Base-by-base conservation (phyloP, 2,797 vertebrate species). In the Calcarius lapponicus region DNA sequence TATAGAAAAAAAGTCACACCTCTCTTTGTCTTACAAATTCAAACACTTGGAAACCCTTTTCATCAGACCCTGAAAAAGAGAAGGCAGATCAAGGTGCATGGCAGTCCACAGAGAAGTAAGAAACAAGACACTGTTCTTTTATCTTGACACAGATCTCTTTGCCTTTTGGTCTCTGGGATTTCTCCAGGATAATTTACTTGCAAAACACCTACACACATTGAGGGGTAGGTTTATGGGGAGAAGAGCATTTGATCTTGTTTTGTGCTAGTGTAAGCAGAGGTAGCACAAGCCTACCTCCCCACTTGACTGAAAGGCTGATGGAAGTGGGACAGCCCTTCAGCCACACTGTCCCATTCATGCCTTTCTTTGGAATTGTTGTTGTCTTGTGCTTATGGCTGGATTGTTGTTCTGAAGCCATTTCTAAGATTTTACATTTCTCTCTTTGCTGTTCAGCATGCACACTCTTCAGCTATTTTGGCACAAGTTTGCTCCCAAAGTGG, bases 211-310 rank as follows among this genome's bases (percentile, higher is more conserved):
- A 25, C 14, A 36, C 2, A 3, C 2, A 18, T 54, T 60, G 34
- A 69, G 20, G 20, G 7, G 4, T 9, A 73, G 24, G 17, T 79
- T 72, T 75, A 34, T 2, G 3, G 13, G 24, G 61, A 81, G 50
- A 80, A 69, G 29, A 73, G 6, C 17, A 83, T 47, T 66, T 22
- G 21, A 25, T 14, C 11, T 58, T 4, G 0, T 56, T 82, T 12
- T 1, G 0, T 36, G 17, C 9, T 74, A 26, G 5, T 2, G 4
- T n/a, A 8, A 84, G 26, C 32, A 61, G 21, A 43, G 7, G 9
- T 36, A n/a, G 66, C 47, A 62, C 17, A 80, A 48, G 26, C 17
- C 17, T 80, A 50, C 9, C 15, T 48, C 20, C 24, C 6, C 13
- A 48, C 11, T 28, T 72, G 15, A 69, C 29, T 61, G 22, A 61